Conservation (phyloP, 2,888 invertebrate genomes). For the Apeira syringaria region DNA sequence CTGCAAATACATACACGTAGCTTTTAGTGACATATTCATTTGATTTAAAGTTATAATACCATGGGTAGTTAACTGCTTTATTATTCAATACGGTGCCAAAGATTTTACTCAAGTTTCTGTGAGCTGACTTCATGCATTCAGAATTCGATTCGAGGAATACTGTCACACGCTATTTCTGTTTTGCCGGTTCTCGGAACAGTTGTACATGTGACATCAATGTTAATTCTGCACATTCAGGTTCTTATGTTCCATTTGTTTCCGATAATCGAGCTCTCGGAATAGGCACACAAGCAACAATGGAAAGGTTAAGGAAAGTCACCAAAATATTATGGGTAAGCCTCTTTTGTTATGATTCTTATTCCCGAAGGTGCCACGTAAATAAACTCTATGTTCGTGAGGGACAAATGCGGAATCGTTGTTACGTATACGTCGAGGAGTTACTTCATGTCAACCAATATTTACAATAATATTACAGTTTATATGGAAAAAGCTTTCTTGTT, state of each 20-base stretch:
- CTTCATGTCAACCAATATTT: too few species aligned
- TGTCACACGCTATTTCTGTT: slow-evolving; percentile 52
- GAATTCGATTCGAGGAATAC: slow-evolving; percentile 43
- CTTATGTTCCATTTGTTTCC: slow-evolving; percentile 8
- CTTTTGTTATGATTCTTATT: slow-evolving; percentile 10
- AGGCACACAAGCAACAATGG: neutral
- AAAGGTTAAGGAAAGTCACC: slow-evolving; percentile 2
- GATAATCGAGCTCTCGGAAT: slow-evolving; percentile 3
- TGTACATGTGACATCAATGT: slow-evolving; percentile 23
- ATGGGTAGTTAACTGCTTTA: neutral
- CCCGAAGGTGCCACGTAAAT: slow-evolving; percentile 4
- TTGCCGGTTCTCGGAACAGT: slow-evolving; percentile 49
- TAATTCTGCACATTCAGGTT: slow-evolving; percentile 10
- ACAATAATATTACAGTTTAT: too few species aligned
- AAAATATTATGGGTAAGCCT: slow-evolving; percentile 5
- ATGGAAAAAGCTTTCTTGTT: too few species aligned
- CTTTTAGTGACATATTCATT: slow-evolving; percentile 5
- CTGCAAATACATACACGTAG: slow-evolving; percentile 11
- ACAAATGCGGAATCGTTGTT: neutral
- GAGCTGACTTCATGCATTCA: slow-evolving; percentile 28
- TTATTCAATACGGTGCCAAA: slow-evolving; percentile 4
- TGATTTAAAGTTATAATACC: neutral
- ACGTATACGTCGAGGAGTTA: too few species aligned
- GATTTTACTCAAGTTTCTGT: slow-evolving; percentile 27
- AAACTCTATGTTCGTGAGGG: slow-evolving; percentile 9